phyloP scores from a whole-genome alignment of 2,888 invertebrate species.

The Lithophane semibrunnea region DNA sequence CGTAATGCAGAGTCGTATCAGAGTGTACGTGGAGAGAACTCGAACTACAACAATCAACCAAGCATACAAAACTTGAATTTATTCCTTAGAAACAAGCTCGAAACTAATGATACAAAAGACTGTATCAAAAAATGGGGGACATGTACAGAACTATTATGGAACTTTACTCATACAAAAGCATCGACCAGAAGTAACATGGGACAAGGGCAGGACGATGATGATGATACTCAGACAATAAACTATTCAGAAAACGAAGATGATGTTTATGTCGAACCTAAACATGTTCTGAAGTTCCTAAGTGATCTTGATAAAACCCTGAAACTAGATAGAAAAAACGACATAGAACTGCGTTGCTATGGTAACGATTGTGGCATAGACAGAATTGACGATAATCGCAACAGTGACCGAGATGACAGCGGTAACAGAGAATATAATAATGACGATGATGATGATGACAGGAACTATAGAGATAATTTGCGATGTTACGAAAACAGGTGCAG shows the following conservation, averaged over 20 bases:
- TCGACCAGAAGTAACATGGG: not conserved
- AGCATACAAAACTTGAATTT: slow-evolving; percentile 24
- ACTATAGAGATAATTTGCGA: not conserved
- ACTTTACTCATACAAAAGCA: slow-evolving; percentile 9
- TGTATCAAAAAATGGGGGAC: slow-evolving; percentile 8
- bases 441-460: not conserved
- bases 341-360: slow-evolving; percentile 1
- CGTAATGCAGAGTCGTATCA: not conserved
- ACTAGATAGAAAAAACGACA: not conserved
- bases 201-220: not conserved
- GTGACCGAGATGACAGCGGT: not conserved
- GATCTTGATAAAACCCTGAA: slow-evolving; percentile 10
- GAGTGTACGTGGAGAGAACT: not conserved
- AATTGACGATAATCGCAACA: not conserved
- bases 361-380: not conserved
- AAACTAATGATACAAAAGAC: not conserved
- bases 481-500: slow-evolving; percentile 34
- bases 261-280: not conserved
- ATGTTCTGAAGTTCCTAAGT: slow-evolving; percentile 24
- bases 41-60: slow-evolving; percentile 11
- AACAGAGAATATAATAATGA: slow-evolving; percentile 36
- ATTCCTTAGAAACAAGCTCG: slow-evolving; percentile 13
- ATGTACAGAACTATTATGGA: slow-evolving; percentile 12
- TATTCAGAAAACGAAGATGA: not conserved
- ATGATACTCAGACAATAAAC: not conserved